Base-by-base conservation (phyloP, 2,888 invertebrate species). In the Hedychridium roseum region DNA sequence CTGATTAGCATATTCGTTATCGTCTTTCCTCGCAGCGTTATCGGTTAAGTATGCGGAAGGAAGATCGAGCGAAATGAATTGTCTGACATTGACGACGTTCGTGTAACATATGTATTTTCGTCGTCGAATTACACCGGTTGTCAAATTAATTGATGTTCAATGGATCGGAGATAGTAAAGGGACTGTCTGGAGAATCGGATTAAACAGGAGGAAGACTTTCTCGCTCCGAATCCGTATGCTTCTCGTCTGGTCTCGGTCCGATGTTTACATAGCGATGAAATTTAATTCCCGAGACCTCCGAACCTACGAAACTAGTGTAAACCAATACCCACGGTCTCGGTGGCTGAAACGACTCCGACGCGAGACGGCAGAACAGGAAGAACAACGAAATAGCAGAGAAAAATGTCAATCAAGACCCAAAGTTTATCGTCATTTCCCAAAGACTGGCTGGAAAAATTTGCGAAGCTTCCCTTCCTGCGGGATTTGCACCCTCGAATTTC, bases 191-290 rank as follows among this genome's bases (percentile, higher is more conserved):
- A n/a, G n/a, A n/a, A 38, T 38, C 38, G 40, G 28, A 40, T 40
- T 40, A 28, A 28, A 12, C 20, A 17, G 12, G 17, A 16, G 14
- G 17, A 15, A 26, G 5, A 26, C 38, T 15, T 28, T n/a, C 26
- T 7, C 32, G 12, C 39, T 12, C 17, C 21, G 12, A 18, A 17
- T 17, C 21, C 28, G 17, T 39, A 21, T 31, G 30, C 21, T 32
- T 41, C 32, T 41, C 20, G 27, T 39, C 39, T 39, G 11, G 21
- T 27, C 18, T 18, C 11, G 9, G 27, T 34, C 26, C 38, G 40
- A 45, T 71, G 69, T 71, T 71, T 71, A 60, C 51, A 60, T 57
- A 68, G 50, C 55, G 64, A 57, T 71, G 71, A 71, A 71, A 71
- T 68, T 71, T 61, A 65, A 71, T 70, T 71, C 71, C 43, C 51